phyloP scores from a whole-genome alignment of 1,140 invertebrate genomes.

The Gerris buenoi region DNA sequence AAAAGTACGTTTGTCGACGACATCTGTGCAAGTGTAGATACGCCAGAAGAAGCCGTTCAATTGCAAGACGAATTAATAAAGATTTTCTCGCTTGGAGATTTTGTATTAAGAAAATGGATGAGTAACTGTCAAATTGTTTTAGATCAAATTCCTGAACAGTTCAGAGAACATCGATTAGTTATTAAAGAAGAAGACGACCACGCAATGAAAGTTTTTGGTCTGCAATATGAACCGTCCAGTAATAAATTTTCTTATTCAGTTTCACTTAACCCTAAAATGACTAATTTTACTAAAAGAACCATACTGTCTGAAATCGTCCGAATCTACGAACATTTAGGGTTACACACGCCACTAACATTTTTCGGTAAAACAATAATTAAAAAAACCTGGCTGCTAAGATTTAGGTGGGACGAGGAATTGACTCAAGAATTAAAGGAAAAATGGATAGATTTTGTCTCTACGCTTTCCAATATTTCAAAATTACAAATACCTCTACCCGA shows the following conservation, averaged over 20 bases:
- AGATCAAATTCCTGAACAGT: neutral
- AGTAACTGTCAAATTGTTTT: conserved; percentile 8
- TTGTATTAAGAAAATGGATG: conserved; percentile 17
- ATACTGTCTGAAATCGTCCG: neutral
- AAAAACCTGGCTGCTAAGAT: neutral
- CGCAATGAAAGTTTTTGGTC: neutral
- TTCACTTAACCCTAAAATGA: neutral
- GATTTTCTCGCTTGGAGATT: conserved; percentile 11
- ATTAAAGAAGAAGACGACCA: neutral
- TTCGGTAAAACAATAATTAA: neutral
- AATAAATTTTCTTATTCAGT: conserved; percentile 2
- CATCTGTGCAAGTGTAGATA: conserved; percentile 25
- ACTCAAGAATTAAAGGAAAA: neutral
- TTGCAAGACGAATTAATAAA: conserved; percentile 13
- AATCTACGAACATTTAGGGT: conserved; percentile 4
- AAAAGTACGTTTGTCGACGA: conserved; percentile 33
- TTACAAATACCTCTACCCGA: neutral
- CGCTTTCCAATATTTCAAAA: neutral
- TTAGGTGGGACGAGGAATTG: neutral
- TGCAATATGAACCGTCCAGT: neutral
- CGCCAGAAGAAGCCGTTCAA: conserved; percentile 15
- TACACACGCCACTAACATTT: neutral
- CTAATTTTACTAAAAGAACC: neutral
- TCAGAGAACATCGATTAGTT: neutral
- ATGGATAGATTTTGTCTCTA: neutral